Evolutionary conservation across 2,888 invertebrate species (phyloP).

Genomic region (Drosophila melanosoma): DNA sequence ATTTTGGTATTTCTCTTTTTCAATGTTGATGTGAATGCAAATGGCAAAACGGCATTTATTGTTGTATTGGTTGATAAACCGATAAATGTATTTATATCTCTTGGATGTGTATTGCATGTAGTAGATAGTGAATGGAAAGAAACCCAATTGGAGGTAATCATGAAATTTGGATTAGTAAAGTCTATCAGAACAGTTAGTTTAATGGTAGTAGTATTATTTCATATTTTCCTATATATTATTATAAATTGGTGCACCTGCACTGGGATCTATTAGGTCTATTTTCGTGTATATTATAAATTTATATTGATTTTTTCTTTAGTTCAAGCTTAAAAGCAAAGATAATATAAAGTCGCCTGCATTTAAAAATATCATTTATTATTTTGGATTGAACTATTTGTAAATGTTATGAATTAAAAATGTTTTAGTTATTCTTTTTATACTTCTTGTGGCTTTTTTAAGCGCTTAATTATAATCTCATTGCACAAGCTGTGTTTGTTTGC

Average conservation of each 20-base stretch:
- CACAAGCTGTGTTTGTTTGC: not conserved
- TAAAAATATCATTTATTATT: too few relatives aligned
- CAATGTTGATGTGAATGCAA: slow-evolving; percentile 35
- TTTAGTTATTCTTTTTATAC: not conserved
- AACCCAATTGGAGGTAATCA: slow-evolving; percentile 8
- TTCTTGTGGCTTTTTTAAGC: not conserved
- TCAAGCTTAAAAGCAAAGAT: not conserved
- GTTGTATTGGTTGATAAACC: not conserved
- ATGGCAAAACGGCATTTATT: slow-evolving; percentile 27
- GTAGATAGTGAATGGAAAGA: slow-evolving; percentile 23
- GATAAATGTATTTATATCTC: slow-evolving; percentile 18
- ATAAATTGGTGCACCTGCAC: not conserved
- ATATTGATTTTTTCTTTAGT: not conserved
- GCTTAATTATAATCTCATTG: slow-evolving; percentile 1
- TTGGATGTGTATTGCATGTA: slow-evolving; percentile 24
- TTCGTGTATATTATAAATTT: not conserved
- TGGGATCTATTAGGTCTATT: not conserved
- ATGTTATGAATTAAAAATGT: not conserved
- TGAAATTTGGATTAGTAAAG: not conserved
- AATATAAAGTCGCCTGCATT: not conserved
- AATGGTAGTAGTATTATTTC: not conserved
- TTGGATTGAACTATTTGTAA: not conserved
- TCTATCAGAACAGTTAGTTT: not conserved
- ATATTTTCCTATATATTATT: not conserved
- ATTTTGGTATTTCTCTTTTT: slow-evolving; percentile 3